Evolutionary conservation across 2,113 vertebrate genomes (phyloP).

Genomic region (Boleophthalmus pectinirostris): DNA sequence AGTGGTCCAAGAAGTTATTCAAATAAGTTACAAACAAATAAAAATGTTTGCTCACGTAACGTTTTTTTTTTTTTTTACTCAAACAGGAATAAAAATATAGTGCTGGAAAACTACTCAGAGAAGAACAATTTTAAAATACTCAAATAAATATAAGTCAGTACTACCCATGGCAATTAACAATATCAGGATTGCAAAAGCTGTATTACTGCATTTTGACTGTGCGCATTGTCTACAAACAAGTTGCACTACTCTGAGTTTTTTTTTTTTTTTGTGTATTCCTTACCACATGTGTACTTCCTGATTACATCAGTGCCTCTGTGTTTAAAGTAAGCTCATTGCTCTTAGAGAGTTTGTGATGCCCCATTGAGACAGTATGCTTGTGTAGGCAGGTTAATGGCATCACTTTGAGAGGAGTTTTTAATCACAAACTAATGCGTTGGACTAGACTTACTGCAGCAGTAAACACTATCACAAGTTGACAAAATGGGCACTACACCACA

Average conservation of each 20-base stretch:
- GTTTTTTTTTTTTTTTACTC: too few species aligned
- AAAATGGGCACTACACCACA: not conserved
- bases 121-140: too few species aligned
- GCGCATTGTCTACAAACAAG: too few species aligned
- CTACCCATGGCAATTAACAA: too few species aligned
- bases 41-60: too few species aligned
- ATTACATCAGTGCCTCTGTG: slow-evolving; percentile 1
- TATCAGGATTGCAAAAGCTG: too few species aligned
- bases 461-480: slow-evolving; percentile 26
- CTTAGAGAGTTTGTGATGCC: slow-evolving; percentile 31
- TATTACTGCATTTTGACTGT: too few species aligned
- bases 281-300: not conserved
- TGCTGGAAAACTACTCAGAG: too few species aligned
- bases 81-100: too few species aligned
- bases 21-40: too few species aligned
- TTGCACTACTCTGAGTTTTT: not conserved
- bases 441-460: slow-evolving; percentile 46
- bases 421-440: slow-evolving; percentile 62
- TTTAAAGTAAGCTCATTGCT: slow-evolving; percentile 40
- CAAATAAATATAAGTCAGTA: too few species aligned
- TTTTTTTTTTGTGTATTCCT: not conserved
- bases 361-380: slow-evolving; percentile 58
- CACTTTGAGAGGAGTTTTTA: slow-evolving; percentile 61
- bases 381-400: slow-evolving; percentile 69
- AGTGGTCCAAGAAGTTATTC: too few species aligned